phyloP scores from a whole-genome alignment of 64 coral and sea anemone species.

The Stylophora pistillata region DNA sequence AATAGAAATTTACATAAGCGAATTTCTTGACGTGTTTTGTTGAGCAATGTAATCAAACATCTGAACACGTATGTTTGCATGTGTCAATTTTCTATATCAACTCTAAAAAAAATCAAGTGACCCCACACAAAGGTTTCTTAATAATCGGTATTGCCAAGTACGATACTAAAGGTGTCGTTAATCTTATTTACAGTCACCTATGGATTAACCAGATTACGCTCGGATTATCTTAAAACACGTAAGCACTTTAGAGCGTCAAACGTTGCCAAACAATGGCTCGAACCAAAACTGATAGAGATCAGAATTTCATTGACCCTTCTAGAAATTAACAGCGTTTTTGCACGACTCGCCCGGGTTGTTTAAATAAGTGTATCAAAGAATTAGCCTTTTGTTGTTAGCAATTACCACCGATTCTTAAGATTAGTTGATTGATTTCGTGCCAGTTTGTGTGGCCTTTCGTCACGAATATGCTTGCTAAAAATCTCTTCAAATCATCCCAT shows the following conservation, averaged over 20 bases:
- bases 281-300: neutral
- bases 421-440: neutral
- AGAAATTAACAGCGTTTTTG: no score
- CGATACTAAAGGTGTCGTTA: neutral
- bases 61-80: neutral
- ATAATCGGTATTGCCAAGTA: neutral
- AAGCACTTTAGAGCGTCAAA: neutral
- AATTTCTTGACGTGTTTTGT: neutral
- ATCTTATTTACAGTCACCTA: constrained; percentile 13
- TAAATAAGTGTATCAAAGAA: no score
- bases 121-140: constrained; percentile 16
- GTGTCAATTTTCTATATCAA: neutral
- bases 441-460: neutral
- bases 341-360: no score
- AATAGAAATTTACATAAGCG: constrained; percentile 38
- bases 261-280: neutral
- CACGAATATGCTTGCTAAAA: neutral
- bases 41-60: constrained; percentile 7
- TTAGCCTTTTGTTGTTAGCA: no score
- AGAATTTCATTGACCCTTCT: neutral
- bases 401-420: no score
- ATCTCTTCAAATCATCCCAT: neutral
- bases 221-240: neutral
- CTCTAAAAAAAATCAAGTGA: neutral
- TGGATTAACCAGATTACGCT: constrained; percentile 6